phyloP scores from a whole-genome alignment of 2,113 vertebrate genomes.

The Pseudopodoces humilis region DNA sequence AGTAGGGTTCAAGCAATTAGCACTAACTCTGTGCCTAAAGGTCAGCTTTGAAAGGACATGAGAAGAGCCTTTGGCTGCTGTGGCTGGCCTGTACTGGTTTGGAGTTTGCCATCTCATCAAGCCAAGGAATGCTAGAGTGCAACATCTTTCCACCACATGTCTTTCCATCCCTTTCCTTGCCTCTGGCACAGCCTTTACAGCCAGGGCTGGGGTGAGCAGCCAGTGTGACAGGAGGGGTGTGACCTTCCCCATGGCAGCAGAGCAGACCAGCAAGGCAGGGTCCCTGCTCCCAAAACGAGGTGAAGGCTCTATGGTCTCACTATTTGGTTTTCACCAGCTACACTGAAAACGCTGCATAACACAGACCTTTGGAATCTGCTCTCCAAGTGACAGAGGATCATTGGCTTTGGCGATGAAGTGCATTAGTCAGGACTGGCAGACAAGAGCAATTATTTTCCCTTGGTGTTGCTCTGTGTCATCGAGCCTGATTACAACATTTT shows the following conservation, averaged over 20 bases:
- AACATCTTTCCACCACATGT: constrained; percentile 31
- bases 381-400: constrained; percentile 16
- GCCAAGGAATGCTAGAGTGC: background rate
- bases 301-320: constrained; percentile 5
- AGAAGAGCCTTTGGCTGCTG: background rate
- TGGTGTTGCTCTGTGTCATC: constrained; percentile 22
- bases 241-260: background rate
- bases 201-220: background rate
- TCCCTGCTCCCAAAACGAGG: background rate
- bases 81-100: background rate
- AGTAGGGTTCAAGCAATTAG: background rate
- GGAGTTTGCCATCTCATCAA: constrained; percentile 3
- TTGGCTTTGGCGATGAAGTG: background rate
- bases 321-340: constrained; percentile 23
- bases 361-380: constrained; percentile 36
- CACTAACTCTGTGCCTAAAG: background rate
- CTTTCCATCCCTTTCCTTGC: background rate
- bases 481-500: constrained; percentile 42
- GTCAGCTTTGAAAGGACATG: background rate
- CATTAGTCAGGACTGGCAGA: constrained; percentile 2
- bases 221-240: background rate
- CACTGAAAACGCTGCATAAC: background rate
- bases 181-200: background rate
- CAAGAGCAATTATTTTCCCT: constrained; percentile 13
- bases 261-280: background rate